These are phyloP conservation scores for Onychomys torridus DNA, from an alignment of 2,797 vertebrate species.

Conservation along the genomic window DNA sequence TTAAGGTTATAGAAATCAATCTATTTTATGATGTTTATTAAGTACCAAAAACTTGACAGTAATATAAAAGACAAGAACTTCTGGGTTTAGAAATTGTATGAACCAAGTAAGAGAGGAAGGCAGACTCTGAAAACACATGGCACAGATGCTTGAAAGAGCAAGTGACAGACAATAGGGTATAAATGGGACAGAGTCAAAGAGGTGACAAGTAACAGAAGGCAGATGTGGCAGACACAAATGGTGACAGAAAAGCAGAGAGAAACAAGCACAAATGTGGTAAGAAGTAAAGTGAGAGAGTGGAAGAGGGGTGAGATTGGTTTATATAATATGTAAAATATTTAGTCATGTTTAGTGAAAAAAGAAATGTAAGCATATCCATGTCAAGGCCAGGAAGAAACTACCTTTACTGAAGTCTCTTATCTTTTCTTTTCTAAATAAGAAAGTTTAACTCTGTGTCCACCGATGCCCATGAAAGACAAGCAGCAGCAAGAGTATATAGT, in stretches of 20 bases:
- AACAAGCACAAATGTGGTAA: not conserved
- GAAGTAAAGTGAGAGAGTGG: constrained; percentile 5
- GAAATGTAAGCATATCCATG: not conserved
- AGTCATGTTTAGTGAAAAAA: not conserved
- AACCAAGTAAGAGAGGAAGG: not conserved
- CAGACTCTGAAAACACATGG: not conserved
- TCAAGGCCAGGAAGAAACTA: not conserved
- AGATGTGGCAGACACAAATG: constrained; percentile 39
- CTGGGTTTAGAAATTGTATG: not conserved
- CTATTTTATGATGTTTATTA: constrained; percentile 31
- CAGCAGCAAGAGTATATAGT: not conserved
- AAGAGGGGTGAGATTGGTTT: not conserved
- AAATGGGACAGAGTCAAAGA: constrained; percentile 24
- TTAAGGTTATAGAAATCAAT: constrained; percentile 32
- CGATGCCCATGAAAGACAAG: not conserved
- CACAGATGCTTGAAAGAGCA: constrained; percentile 35
- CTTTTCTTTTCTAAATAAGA: constrained; percentile 13
- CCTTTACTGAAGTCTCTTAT: not conserved
- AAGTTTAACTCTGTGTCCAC: constrained; percentile 23
- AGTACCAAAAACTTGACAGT: not conserved
- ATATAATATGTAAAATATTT: not conserved
- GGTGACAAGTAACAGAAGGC: constrained; percentile 1
- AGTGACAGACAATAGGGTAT: not conserved
- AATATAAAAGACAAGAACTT: not conserved
- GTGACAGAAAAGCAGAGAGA: constrained; percentile 20